These are phyloP conservation scores for Trochalopteron elliotii DNA, from an alignment of 2,113 vertebrate genomes.

Conservation along the genomic window DNA sequence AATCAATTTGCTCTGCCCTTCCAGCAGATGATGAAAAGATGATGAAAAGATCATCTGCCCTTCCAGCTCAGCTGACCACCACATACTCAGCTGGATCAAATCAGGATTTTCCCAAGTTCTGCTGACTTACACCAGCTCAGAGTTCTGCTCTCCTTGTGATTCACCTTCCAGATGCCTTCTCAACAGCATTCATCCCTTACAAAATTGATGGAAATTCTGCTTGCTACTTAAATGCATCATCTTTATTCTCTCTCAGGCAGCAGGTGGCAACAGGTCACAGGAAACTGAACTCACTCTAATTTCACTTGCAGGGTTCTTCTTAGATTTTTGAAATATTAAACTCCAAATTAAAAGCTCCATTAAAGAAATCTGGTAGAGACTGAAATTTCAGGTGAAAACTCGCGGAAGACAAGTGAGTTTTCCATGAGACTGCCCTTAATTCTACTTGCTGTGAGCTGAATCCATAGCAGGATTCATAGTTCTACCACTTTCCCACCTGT, in stretches of 20 bases:
- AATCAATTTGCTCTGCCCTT: background rate
- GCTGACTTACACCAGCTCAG: background rate
- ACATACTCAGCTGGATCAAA: background rate
- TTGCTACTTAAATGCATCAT: background rate
- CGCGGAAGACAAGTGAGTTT: background rate
- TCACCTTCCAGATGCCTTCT: background rate
- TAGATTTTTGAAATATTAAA: background rate
- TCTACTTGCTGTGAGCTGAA: background rate
- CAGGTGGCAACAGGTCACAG: constrained; percentile 23
- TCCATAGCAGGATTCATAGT: background rate
- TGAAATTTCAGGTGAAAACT: background rate
- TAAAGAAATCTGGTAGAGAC: background rate
- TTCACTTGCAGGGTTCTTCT: background rate
- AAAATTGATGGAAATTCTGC: background rate
- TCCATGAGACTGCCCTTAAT: background rate
- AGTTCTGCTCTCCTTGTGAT: background rate
- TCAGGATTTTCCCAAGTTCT: background rate
- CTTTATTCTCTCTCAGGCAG: constrained; percentile 7
- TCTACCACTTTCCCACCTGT: background rate
- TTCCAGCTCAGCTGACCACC: background rate
- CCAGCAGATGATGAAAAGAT: background rate
- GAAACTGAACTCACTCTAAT: background rate
- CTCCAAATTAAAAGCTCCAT: background rate
- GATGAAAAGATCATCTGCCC: background rate
- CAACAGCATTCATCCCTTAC: background rate